A percentile compares a stretch with the other conserved stretches of the same genome.
phyloP scores from a whole-genome alignment of 1,140 invertebrate species.

The Contarinia nasturtii region DNA sequence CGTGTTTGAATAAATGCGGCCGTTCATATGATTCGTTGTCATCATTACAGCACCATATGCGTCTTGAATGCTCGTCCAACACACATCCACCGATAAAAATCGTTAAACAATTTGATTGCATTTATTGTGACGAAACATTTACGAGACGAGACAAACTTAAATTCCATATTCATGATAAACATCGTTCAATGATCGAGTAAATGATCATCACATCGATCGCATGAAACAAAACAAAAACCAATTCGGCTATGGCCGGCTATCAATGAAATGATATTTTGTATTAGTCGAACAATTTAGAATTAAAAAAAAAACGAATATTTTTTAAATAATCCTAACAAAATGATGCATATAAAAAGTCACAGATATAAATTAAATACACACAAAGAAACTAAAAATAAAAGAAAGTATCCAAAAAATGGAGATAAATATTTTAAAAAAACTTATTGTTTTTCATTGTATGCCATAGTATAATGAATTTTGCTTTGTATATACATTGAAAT shows the following conservation, averaged over 20 bases:
- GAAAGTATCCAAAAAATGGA: neutral
- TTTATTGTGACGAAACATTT: slow-evolving; percentile 1
- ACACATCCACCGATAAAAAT: neutral
- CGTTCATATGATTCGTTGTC: slow-evolving; percentile 34
- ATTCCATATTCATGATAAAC: slow-evolving; percentile 1
- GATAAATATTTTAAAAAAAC: neutral
- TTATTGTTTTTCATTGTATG: neutral
- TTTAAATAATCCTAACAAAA: too few relatives aligned
- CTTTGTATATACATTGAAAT: neutral
- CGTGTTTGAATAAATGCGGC: slow-evolving; percentile 33
- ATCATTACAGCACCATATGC: slow-evolving; percentile 36
- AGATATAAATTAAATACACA: too few relatives aligned
- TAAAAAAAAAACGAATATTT: too few relatives aligned
- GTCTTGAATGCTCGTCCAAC: slow-evolving; percentile 39
- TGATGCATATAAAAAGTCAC: too few relatives aligned
- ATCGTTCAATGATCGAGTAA: neutral
- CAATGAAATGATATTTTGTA: too few relatives aligned
- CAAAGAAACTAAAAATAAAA: too few relatives aligned
- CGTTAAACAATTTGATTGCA: slow-evolving; percentile 1
- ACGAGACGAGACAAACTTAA: slow-evolving; percentile 2
- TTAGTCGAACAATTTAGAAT: too few relatives aligned
- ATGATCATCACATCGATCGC: too few relatives aligned
- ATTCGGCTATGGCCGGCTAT: too few relatives aligned
- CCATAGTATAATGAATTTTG: neutral
- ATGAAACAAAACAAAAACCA: too few relatives aligned